Base-by-base conservation (phyloP, 2,113 vertebrate genomes). In the Psilopogon haemacephalus region DNA sequence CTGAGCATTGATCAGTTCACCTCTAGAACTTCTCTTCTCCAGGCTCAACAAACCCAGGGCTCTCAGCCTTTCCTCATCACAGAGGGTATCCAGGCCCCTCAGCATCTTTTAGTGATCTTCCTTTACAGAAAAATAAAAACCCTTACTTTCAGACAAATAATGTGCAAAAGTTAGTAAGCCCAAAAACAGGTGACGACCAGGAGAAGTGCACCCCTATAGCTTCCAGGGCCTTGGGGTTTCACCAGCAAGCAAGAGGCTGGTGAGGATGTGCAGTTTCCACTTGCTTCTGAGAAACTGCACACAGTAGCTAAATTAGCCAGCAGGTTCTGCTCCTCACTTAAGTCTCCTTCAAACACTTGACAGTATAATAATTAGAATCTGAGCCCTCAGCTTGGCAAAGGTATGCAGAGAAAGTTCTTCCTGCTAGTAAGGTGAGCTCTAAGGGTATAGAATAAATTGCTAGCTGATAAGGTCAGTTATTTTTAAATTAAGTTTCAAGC, bases 391-490 rank as follows among this genome's bases (percentile, higher is more conserved):
- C n/a, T 82, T 92, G 70, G 83, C 59, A 78, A 81, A 68, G 54
- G 54, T 38, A 76, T n/a, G 27, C 69, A 74, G 54, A 88, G 42
- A 73, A 58, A 27, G 26, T 9, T 30, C 24, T n/a, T 42, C 2
- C 24, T 92, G 63, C 24, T 42, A 73, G 33, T 86, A 89, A 94
- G 77, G 81, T 82, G 44, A 94, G 67, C 33, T 70, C 48, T 79
- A 89, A 89, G 63, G 40, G 55, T 85, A 91, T 15, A 83, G 71
- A 82, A 81, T 78, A 81, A 88, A 90, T 81, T 81, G 70, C 54
- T 84, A 48, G 48, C 69, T 0, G 26, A 72, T 84, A 86, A 86
- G 83, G 83, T 93, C 88, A 88, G 82, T 81, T 86, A 75, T 89
- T 89, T 93, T 86, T 52, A 84, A 88, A 71, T 86, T 69, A 74